Evolutionary conservation across 2,113 vertebrate genomes (phyloP).

Genomic region (Natator depressus): DNA sequence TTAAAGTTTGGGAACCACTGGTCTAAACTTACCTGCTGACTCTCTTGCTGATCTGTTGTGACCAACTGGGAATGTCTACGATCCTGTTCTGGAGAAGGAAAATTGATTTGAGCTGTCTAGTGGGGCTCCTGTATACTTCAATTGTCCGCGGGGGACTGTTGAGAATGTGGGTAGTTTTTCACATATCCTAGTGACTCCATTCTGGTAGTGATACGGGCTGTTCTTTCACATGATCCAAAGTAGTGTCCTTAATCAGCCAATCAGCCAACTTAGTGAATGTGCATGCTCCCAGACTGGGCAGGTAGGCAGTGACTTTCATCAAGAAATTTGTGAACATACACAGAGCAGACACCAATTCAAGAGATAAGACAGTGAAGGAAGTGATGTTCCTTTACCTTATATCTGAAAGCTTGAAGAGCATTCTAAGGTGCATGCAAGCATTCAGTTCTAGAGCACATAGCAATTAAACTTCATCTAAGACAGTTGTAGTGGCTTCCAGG

Average conservation of each 20-base stretch:
- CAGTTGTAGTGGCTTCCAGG: not conserved
- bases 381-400: not conserved
- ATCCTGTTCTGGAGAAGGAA: not conserved
- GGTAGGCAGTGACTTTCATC: not conserved
- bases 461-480: not conserved
- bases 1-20: too few species aligned
- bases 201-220: not conserved
- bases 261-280: not conserved
- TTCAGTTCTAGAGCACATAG: not conserved
- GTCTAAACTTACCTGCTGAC: not conserved
- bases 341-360: not conserved
- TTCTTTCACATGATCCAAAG: not conserved
- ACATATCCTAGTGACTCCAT: not conserved
- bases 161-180: not conserved
- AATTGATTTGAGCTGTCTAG: not conserved
- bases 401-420: not conserved
- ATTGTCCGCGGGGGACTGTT: not conserved
- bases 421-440: not conserved
- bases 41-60: not conserved
- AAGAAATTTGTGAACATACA: not conserved
- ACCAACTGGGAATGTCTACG: not conserved
- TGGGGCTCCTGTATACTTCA: not conserved
- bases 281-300: not conserved
- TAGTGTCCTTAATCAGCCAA: not conserved
- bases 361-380: not conserved